Percentiles rank a stretch among this genome's conserved stretches.
Conservation (phyloP, 2,113 vertebrate species). For the Corvus hawaiiensis region DNA sequence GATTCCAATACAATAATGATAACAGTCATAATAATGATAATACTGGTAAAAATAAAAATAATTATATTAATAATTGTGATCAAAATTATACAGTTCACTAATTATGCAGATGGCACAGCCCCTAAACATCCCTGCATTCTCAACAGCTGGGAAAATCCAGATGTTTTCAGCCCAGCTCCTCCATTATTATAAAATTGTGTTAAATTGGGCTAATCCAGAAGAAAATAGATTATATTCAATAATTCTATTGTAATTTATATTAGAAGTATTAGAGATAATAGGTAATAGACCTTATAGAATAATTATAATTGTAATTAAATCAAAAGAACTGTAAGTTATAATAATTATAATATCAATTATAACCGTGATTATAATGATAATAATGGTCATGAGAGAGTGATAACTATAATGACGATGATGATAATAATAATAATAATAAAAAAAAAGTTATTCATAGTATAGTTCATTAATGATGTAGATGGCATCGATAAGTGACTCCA, state of each 20-base stretch:
- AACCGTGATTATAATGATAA: not conserved
- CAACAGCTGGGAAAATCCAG: not conserved
- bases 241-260: not conserved
- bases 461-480: not conserved
- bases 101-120: not conserved
- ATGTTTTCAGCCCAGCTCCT: not conserved
- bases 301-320: not conserved
- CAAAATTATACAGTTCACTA: not conserved
- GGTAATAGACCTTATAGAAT: not conserved
- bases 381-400: not conserved
- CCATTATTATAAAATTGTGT: not conserved
- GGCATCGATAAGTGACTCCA: not conserved
- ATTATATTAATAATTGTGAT: not conserved
- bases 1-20: not conserved
- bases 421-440: not conserved
- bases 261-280: not conserved
- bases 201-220: not conserved
- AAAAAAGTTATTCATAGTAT: too few relatives aligned
- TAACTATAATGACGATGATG: not conserved
- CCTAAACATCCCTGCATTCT: not conserved
- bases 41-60: not conserved
- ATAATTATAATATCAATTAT: not conserved
- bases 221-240: not conserved
- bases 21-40: not conserved
- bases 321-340: not conserved